phyloP scores from a whole-genome alignment of 1,140 invertebrate species.

The Ptiloglossa arizonensis region DNA sequence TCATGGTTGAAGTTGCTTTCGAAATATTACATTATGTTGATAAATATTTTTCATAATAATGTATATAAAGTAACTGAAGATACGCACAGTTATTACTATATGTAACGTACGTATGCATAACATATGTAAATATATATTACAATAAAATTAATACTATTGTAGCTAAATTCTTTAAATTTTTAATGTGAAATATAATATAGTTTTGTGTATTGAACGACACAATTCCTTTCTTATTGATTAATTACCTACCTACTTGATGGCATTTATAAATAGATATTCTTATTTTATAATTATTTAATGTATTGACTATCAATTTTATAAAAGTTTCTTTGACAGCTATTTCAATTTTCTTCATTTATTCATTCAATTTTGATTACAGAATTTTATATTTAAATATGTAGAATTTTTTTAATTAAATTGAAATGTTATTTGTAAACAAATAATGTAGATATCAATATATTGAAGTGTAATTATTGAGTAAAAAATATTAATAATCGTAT shows the following conservation, averaged over 20 bases:
- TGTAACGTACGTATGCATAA: not conserved
- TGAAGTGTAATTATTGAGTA: not conserved
- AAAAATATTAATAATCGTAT: not conserved
- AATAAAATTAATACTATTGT: slow-evolving; percentile 5
- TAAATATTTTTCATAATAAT: slow-evolving; percentile 63
- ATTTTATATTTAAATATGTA: no score
- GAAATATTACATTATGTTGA: slow-evolving; percentile 92
- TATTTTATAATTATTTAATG: not conserved
- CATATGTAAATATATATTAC: no score
- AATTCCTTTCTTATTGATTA: not conserved
- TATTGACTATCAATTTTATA: no score
- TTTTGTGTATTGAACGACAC: not conserved
- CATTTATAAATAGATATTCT: not conserved
- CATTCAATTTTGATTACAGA: no score
- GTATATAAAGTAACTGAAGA: not conserved
- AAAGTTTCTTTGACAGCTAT: no score
- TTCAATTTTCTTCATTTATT: no score
- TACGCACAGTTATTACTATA: not conserved
- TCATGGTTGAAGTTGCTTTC: slow-evolving; percentile 96
- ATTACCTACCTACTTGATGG: not conserved
- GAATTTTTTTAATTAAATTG: no score
- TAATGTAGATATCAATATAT: no score
- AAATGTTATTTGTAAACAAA: no score
- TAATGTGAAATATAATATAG: not conserved
- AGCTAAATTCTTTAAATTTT: not conserved